A percentile compares a stretch with the other conserved stretches of the same genome.
phyloP scores from a whole-genome alignment of 2,797 vertebrate genomes.

The Artibeus lituratus region DNA sequence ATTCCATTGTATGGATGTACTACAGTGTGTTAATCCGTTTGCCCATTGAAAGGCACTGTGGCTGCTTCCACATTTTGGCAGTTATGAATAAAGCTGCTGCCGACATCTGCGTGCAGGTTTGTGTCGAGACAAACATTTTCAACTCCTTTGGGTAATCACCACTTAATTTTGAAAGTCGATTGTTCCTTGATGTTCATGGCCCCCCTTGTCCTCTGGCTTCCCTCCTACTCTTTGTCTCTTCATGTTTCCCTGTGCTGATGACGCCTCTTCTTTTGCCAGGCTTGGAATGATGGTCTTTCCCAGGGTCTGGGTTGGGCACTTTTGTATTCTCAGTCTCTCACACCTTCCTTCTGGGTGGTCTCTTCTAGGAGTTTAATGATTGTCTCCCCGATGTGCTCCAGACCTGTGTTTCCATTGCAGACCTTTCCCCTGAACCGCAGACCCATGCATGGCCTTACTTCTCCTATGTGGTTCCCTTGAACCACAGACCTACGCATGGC shows the following conservation, averaged over 20 bases:
- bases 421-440: neutral
- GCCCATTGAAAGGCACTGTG: neutral
- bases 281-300: neutral
- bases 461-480: neutral
- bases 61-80: neutral
- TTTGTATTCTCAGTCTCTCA: neutral
- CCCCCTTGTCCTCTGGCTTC: neutral
- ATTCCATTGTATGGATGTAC: neutral
- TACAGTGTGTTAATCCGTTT: neutral
- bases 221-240: neutral
- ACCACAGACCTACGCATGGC: neutral
- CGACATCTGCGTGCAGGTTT: neutral
- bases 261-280: neutral
- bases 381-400: neutral
- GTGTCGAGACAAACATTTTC: neutral
- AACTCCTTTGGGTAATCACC: neutral
- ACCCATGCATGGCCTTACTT: neutral
- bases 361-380: neutral
- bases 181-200: neutral
- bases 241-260: neutral
- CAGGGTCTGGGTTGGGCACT: neutral
- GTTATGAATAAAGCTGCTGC: neutral
- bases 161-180: neutral
- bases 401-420: neutral
- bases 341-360: neutral